Evolutionary conservation across 2,797 vertebrate species (phyloP).

Genomic region (Ataeniobius toweri): DNA sequence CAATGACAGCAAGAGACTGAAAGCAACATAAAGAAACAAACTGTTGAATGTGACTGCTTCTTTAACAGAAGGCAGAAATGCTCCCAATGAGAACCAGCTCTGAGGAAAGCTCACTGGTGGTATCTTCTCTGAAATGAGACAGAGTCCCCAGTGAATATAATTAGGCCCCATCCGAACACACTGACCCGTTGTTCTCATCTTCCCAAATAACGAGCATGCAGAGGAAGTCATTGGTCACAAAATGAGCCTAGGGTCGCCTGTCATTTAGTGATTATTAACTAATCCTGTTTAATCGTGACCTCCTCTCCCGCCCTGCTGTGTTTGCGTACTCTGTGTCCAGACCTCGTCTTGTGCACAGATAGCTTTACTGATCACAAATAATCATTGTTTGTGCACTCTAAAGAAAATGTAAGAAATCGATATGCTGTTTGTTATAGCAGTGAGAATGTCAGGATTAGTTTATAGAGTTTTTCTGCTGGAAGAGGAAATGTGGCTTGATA

Average conservation of each 20-base stretch:
- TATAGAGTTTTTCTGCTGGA: background rate
- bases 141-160: conserved; percentile 34
- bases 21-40: background rate
- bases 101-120: background rate
- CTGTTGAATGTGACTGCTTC: background rate
- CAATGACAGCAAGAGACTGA: background rate
- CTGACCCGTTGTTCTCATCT: conserved; percentile 65
- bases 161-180: conserved; percentile 54
- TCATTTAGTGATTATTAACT: conserved; percentile 77
- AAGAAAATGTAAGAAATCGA: background rate
- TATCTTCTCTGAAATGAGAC: conserved; percentile 34
- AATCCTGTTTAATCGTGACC: conserved; percentile 78
- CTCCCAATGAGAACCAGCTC: background rate
- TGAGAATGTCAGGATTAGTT: conserved; percentile 4
- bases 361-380: conserved; percentile 4
- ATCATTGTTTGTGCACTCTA: background rate
- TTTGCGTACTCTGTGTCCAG: background rate
- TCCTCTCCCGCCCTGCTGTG: conserved; percentile 40
- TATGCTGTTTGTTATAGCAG: background rate
- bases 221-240: conserved; percentile 74
- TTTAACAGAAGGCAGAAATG: background rate
- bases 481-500: conserved; percentile 1
- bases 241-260: conserved; percentile 73
- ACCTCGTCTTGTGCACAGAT: background rate
- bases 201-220: conserved; percentile 52